Conservation (phyloP, 2,113 vertebrate species). For the Gobius niger region DNA sequence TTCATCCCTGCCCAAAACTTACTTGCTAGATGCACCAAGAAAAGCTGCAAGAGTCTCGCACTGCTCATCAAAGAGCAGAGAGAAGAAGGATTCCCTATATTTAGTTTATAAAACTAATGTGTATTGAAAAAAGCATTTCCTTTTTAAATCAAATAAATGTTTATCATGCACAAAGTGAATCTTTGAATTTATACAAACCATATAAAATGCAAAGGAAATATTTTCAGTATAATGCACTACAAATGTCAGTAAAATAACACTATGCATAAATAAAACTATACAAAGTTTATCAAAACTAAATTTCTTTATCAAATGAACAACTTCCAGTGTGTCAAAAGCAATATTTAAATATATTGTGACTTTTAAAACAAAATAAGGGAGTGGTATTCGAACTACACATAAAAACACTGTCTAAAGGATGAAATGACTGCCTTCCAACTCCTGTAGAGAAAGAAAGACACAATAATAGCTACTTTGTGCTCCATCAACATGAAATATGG, state of each 20-base stretch:
- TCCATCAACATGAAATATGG: too few species aligned
- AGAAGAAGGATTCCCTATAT: slow-evolving; percentile 77
- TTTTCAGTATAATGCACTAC: not conserved
- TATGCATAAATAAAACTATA: slow-evolving; percentile 1
- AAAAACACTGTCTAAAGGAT: not conserved
- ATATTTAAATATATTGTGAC: not conserved
- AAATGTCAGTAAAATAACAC: not conserved
- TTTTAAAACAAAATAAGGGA: not conserved
- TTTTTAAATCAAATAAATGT: not conserved
- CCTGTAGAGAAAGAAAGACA: not conserved
- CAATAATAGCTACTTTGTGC: too few species aligned
- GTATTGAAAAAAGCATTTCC: not conserved
- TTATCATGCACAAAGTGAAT: not conserved
- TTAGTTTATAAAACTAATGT: slow-evolving; percentile 25
- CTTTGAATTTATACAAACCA: not conserved
- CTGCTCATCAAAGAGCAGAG: slow-evolving; percentile 63
- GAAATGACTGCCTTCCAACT: not conserved
- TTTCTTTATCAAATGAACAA: not conserved
- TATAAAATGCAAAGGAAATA: not conserved
- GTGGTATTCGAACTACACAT: not conserved
- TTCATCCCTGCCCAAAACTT: slow-evolving; percentile 85
- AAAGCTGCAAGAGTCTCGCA: slow-evolving; percentile 51
- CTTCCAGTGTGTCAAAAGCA: not conserved
- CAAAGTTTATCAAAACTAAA: not conserved
- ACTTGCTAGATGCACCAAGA: slow-evolving; percentile 40